Base-by-base conservation (phyloP, 2,797 vertebrate species). In the Phoebastria nigripes region DNA sequence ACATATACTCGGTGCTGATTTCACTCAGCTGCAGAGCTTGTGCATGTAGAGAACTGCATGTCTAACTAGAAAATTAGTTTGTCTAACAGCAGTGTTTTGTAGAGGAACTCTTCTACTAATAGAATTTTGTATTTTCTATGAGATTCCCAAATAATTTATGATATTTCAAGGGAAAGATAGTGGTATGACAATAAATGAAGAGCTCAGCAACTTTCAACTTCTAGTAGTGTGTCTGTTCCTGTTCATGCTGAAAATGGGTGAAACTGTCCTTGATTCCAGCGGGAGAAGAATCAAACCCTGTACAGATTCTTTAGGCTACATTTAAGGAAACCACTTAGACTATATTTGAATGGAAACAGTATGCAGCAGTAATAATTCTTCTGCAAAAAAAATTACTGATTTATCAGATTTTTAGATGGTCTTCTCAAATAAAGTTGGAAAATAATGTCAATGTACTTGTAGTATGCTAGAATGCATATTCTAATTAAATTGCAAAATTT, bases 31-130 rank as follows among this genome's bases (percentile, higher is more conserved):
- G 81, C 79, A 90, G 80, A 87, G 89, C 87, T 89, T 90, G 76
- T 96, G 97, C 96, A 96, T 95, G 95, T 47, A 37, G 49, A 91
- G 24, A 79, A 11, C 72, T 90, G 95, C 93, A 96, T 96, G 94
- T 89, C 55, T 92, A 85, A 92, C 77, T 84, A 77, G 47, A 70
- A 85, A 67, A 74, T 39, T 4, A 17, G 24, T 67, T 82, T 80
- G 66, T 81, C 79, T 97, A 95, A 96, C 82, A 86, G 82, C 56
- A 22, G 8, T 70, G 49, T 71, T 89, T 78, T 82, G 22, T 59
- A 76, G 33, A 78, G 31, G 42, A 92, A 41, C 46, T 29, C 49
- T 90, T 78, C 77, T 71, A 35, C 77, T 96, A 80, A 74, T 12
- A 49, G 41, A 55, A 55, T 37, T 70, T 15, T 31, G 5, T 81